phyloP scores from a whole-genome alignment of 2,888 invertebrate species.

The Galerucella nymphaeae region DNA sequence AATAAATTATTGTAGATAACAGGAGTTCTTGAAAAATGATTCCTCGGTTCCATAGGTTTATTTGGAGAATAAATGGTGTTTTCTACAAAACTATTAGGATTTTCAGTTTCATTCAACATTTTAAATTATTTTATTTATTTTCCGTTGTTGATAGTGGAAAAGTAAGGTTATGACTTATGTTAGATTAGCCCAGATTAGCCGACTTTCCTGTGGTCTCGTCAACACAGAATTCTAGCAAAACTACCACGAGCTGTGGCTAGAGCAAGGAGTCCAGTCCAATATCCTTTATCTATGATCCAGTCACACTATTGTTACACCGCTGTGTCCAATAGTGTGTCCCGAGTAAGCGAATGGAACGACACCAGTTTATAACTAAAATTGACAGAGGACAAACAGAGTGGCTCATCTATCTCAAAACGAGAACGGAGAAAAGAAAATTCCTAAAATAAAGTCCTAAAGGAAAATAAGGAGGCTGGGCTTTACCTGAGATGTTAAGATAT shows the following conservation, averaged over 20 bases:
- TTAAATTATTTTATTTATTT: slow-evolving; percentile 9
- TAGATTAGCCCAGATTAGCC: no score
- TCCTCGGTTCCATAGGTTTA: slow-evolving; percentile 55
- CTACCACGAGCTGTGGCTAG: no score
- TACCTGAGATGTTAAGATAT: slow-evolving; percentile 10
- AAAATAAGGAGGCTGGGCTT: slow-evolving; percentile 10
- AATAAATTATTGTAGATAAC: slow-evolving; percentile 56
- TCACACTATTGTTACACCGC: no score
- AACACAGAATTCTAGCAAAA: no score
- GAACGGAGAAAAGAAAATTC: slow-evolving; percentile 28
- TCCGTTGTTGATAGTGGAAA: neutral
- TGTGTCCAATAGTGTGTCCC: neutral
- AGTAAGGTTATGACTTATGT: neutral
- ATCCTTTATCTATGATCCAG: no score
- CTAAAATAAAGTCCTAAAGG: slow-evolving; percentile 24
- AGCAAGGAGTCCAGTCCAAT: no score
- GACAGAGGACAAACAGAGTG: slow-evolving; percentile 19
- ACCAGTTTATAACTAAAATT: neutral
- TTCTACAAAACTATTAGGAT: slow-evolving; percentile 32
- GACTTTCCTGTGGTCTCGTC: no score
- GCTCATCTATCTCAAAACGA: slow-evolving; percentile 13
- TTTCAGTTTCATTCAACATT: slow-evolving; percentile 19
- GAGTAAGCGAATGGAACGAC: neutral
- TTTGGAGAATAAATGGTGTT: slow-evolving; percentile 58
- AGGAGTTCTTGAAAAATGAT: slow-evolving; percentile 54